Percentiles rank a stretch among this genome's conserved stretches.
phyloP scores from a whole-genome alignment of 2,888 invertebrate species.

The Cantharis nigra region DNA sequence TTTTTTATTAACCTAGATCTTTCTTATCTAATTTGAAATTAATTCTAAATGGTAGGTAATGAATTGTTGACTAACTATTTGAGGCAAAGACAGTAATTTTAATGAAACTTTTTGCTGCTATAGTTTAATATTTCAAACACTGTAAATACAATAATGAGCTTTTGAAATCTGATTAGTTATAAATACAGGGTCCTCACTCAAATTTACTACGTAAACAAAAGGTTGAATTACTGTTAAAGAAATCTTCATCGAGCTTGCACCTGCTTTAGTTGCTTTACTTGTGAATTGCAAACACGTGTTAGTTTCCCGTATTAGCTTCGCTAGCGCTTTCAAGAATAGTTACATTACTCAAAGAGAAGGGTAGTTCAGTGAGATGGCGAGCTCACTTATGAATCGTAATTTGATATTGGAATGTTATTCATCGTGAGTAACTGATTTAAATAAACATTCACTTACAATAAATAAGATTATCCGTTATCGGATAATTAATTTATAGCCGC shows the following conservation, averaged over 20 bases:
- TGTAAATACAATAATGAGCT: neutral
- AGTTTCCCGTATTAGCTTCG: slow-evolving; percentile 20
- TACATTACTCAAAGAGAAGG: slow-evolving; percentile 20
- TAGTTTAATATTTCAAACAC: neutral
- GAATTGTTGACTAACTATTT: neutral
- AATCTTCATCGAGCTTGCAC: slow-evolving; percentile 6
- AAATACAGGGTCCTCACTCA: neutral
- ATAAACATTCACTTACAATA: neutral
- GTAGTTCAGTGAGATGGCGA: slow-evolving; percentile 4
- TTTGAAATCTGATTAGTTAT: neutral
- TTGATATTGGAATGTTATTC: neutral
- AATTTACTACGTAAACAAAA: neutral
- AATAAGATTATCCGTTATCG: neutral
- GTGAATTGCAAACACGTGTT: slow-evolving; percentile 21
- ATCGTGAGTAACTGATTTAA: neutral
- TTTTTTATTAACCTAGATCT: too few species aligned
- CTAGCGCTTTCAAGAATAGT: slow-evolving; percentile 21
- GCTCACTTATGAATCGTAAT: slow-evolving; percentile 2
- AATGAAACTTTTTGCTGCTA: neutral
- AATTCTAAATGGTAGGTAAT: neutral
- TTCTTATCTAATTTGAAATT: neutral
- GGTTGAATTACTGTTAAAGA: slow-evolving; percentile 9
- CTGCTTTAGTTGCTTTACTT: slow-evolving; percentile 11
- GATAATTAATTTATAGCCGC: too few species aligned
- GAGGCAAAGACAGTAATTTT: neutral